Conservation (phyloP, 1,140 invertebrate species). For the Caerostris extrusa region DNA sequence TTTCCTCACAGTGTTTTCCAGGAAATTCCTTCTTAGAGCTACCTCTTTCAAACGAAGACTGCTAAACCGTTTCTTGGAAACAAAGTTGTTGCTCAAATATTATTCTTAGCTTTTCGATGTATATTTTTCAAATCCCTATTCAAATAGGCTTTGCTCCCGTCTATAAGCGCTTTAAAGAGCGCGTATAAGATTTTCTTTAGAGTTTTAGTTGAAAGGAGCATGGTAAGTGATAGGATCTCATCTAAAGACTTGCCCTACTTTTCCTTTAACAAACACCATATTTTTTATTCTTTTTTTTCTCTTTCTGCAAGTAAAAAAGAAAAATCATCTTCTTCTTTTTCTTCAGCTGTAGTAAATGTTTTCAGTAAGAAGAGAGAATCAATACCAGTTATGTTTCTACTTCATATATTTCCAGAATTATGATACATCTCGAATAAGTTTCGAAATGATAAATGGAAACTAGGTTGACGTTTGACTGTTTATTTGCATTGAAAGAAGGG, state of each 20-base stretch:
- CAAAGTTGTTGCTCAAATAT: slow-evolving; percentile 16
- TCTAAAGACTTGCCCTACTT: neutral
- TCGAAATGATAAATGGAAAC: too few relatives aligned
- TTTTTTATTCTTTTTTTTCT: too few relatives aligned
- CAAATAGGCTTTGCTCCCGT: neutral
- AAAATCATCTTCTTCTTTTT: too few relatives aligned
- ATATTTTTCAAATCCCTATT: slow-evolving; percentile 23
- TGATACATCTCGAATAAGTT: too few relatives aligned
- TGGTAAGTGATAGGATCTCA: neutral
- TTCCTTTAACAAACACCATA: neutral
- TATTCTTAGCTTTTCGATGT: slow-evolving; percentile 22
- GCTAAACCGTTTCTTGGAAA: neutral
- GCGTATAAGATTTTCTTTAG: neutral
- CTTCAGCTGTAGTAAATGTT: too few relatives aligned
- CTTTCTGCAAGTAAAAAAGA: too few relatives aligned
- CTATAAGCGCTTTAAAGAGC: neutral
- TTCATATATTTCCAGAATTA: too few relatives aligned
- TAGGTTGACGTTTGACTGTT: too few relatives aligned
- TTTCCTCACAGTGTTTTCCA: neutral
- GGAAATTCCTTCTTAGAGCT: neutral
- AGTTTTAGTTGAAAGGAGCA: neutral
- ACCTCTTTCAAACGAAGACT: neutral
- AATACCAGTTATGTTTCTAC: too few relatives aligned
- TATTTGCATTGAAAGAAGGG: too few relatives aligned
- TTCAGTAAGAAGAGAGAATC: too few relatives aligned